phyloP scores from a whole-genome alignment of 1,140 invertebrate genomes.

The Paramacrobiotus metropolitanus region DNA sequence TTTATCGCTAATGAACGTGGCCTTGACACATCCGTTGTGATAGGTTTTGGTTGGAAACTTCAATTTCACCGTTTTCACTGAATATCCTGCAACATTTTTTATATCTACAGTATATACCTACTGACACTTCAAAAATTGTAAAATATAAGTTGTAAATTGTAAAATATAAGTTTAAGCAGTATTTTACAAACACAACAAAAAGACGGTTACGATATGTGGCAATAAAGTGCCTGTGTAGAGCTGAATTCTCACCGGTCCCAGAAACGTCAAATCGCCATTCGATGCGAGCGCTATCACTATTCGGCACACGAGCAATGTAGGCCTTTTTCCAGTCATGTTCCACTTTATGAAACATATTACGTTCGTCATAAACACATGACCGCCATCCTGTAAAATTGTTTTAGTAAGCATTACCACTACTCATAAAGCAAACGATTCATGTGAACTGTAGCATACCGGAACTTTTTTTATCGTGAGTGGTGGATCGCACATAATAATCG shows the following conservation, averaged over 20 bases:
- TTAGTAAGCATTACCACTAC: not conserved
- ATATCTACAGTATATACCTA: not conserved
- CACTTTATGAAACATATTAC: slow-evolving; percentile 49
- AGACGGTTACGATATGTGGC: not conserved
- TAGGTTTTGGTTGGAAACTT: too few relatives aligned
- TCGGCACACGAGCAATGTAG: slow-evolving; percentile 44
- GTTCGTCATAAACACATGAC: not conserved
- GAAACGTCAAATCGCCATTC: slow-evolving; percentile 9
- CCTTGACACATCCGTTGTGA: not conserved
- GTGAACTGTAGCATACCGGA: not conserved
- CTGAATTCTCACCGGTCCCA: not conserved
- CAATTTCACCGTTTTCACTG: too few relatives aligned
- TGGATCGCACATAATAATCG: not conserved
- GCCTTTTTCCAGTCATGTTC: slow-evolving; percentile 77
- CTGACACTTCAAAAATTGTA: not conserved
- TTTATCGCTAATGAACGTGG: not conserved
- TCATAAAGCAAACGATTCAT: not conserved
- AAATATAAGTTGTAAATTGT: not conserved
- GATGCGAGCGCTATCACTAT: slow-evolving; percentile 12
- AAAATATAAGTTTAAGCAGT: too few relatives aligned
- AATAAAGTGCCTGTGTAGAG: not conserved
- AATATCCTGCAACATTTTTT: too few relatives aligned
- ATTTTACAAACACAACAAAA: not conserved
- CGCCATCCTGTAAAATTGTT: not conserved
- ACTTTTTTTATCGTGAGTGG: not conserved